Evolutionary conservation across 1,140 invertebrate genomes (phyloP), one percentile per base, ranked within the genome.

Genomic region (Telenomus remus): DNA sequence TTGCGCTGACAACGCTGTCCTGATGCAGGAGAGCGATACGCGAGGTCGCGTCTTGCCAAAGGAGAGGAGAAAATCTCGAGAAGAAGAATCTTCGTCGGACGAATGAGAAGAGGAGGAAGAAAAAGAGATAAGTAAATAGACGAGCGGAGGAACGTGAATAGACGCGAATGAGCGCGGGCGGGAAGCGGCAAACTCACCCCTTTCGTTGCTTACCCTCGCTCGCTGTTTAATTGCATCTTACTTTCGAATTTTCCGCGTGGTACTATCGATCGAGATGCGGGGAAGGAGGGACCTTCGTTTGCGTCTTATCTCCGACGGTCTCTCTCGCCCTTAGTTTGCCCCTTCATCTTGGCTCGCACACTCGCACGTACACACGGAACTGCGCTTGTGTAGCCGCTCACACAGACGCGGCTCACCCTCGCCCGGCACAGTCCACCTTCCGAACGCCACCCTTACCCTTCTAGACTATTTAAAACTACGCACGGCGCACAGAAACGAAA

Each of bases 211-310:
- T 88, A 87, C 87, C 86, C 87, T 87, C 85, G 86, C 85, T 86
- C 84, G 85, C 86, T 87, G 87, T 88, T 88, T 88, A 88, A 88
- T 88, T 88, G 87, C 87, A 88, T 88, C 87, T 87, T 88, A 88
- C 87, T 88, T 88, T 88, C 87, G 87, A 88, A 88, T 88, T 88
- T 88, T 88, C 87, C 85, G 87, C 86, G 86, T 86, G 86, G 85
- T 86, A 85, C 82, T 88, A 88, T 88, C 86, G 87, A 88, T 88
- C 87, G 87, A 87, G 85, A 83, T 83, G 85, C 78, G 80, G 68
- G 71, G 71, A 75, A 78, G 78, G 76, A 81, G 78, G 79, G 82
- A 79, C 50, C 61, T 87, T 88, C 87, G 86, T 88, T 88, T 88
- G 86, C 86, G 84, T 88, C 87, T 88, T 88, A 88, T 88, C 87